Evolutionary conservation across 2,113 vertebrate species (phyloP).

Genomic region (Equus quagga): DNA sequence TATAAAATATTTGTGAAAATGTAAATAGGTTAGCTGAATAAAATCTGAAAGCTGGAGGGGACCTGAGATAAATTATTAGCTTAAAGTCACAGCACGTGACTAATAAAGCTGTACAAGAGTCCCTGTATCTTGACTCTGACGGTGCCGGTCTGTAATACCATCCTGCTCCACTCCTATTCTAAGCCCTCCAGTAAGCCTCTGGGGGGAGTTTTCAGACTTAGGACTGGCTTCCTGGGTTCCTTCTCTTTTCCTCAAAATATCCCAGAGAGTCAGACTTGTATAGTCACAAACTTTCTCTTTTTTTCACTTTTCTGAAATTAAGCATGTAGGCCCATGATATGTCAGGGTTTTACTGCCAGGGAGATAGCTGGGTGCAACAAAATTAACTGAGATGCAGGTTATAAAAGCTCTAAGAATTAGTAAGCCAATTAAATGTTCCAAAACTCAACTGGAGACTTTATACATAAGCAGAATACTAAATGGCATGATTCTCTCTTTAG

Average conservation of each 20-base stretch:
- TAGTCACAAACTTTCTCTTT: conserved; percentile 3
- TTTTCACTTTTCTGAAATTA: conserved; percentile 52
- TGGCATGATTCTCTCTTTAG: conserved; percentile 45
- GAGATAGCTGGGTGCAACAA: conserved; percentile 44
- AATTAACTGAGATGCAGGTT: conserved; percentile 47
- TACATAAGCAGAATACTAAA: not conserved
- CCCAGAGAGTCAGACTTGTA: not conserved
- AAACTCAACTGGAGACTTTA: conserved; percentile 11
- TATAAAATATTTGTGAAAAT: conserved; percentile 45
- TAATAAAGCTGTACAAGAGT: not conserved
- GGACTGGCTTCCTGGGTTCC: not conserved
- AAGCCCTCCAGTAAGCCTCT: not conserved
- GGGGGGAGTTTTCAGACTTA: not conserved
- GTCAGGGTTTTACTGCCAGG: conserved; percentile 23
- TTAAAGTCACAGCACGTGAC: not conserved
- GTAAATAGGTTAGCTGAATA: conserved; percentile 27
- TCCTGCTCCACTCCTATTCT: not conserved
- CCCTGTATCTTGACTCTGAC: not conserved
- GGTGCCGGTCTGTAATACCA: not conserved
- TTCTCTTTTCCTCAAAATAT: conserved; percentile 48
- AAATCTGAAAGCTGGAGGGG: conserved; percentile 12
- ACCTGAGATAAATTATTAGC: conserved; percentile 2
- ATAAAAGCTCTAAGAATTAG: conserved; percentile 48
- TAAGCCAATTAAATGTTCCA: conserved; percentile 17
- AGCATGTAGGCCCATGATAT: not conserved